Percentiles rank a stretch among this genome's conserved stretches.
These are phyloP conservation scores for Pluvianellus socialis DNA, from an alignment of 2,113 vertebrate genomes.

Conservation along the genomic window DNA sequence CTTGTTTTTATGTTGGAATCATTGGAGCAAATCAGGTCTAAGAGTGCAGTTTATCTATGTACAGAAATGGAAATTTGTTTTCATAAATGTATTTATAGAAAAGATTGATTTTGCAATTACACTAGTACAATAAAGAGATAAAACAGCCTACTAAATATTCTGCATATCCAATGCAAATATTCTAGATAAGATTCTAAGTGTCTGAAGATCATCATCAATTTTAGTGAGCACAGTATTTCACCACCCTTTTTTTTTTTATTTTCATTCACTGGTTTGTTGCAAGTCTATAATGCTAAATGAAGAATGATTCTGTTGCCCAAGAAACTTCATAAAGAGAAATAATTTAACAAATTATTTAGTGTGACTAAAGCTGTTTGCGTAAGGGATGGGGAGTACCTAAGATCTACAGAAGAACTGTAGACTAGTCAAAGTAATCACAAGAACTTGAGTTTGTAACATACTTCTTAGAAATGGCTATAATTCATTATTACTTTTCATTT, in stretches of 20 bases:
- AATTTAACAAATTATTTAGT: neutral
- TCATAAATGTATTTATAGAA: neutral
- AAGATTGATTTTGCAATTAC: neutral
- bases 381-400: neutral
- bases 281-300: neutral
- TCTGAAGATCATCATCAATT: neutral
- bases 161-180: neutral
- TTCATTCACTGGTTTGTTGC: neutral
- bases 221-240: neutral
- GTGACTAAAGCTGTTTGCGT: neutral
- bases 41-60: neutral
- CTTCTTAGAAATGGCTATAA: neutral
- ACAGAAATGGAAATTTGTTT: neutral
- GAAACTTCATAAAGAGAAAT: neutral
- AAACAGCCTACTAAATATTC: neutral
- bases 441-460: neutral
- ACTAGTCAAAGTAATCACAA: neutral
- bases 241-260: neutral
- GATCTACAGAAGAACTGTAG: neutral
- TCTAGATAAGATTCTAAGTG: neutral
- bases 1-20: neutral
- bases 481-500: neutral
- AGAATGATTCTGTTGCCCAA: neutral
- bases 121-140: neutral
- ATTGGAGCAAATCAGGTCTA: neutral